Percentiles rank a stretch among this genome's conserved stretches.
phyloP scores from a whole-genome alignment of 2,113 vertebrate genomes.

The Petroica traversi region DNA sequence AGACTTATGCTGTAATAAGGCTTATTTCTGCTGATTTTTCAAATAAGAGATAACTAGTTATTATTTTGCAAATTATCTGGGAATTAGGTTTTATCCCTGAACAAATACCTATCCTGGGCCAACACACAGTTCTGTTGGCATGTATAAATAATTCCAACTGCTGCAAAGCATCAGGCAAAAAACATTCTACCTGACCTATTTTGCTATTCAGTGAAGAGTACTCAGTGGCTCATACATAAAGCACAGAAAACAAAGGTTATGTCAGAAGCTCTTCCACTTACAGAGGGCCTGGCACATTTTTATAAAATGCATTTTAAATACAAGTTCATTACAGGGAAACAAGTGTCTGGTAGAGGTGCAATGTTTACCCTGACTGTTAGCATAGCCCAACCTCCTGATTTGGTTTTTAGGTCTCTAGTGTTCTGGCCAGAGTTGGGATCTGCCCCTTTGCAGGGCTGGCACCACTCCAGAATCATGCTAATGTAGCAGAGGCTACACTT shows the following conservation, averaged over 20 bases:
- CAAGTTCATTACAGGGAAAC: not conserved
- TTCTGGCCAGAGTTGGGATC: not conserved
- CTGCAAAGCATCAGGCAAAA: slow-evolving; percentile 63
- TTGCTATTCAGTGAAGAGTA: slow-evolving; percentile 37
- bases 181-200: slow-evolving; percentile 41
- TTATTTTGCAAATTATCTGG: slow-evolving; percentile 24
- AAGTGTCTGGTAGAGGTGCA: not conserved
- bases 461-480: not conserved
- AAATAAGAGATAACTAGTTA: slow-evolving; percentile 38
- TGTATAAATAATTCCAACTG: slow-evolving; percentile 39
- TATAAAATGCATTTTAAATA: not conserved
- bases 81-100: slow-evolving; percentile 46
- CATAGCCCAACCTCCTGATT: not conserved
- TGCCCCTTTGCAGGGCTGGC: not conserved
- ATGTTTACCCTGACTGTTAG: slow-evolving; percentile 12
- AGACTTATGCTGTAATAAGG: slow-evolving; percentile 45
- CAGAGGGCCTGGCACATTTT: slow-evolving; percentile 27
- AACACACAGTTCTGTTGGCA: slow-evolving; percentile 19
- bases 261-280: slow-evolving; percentile 33
- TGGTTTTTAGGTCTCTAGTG: not conserved
- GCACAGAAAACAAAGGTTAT: slow-evolving; percentile 20
- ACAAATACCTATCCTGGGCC: slow-evolving; percentile 11
- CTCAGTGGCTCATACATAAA: slow-evolving; percentile 35
- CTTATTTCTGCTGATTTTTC: slow-evolving; percentile 56
- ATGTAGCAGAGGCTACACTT: not conserved